These are phyloP conservation scores for Idaea straminata DNA, from an alignment of 2,888 invertebrate genomes.

Conservation along the genomic window DNA sequence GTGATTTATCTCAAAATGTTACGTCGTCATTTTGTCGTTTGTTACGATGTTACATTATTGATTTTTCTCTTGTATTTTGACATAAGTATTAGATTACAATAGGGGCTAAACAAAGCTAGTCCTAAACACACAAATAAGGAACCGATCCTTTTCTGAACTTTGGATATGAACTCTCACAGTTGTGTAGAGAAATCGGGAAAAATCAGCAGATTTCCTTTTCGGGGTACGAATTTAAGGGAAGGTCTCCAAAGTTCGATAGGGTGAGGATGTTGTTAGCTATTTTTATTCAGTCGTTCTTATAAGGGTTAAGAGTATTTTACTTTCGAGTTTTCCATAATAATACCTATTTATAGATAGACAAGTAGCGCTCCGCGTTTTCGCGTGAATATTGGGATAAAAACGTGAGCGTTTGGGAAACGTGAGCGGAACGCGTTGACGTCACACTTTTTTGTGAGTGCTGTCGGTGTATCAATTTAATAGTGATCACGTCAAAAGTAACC, in stretches of 20 bases:
- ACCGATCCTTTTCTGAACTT: not conserved
- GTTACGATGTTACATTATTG: no score
- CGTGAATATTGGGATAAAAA: no score
- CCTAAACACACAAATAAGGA: not conserved
- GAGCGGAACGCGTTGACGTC: no score
- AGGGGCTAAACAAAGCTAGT: not conserved
- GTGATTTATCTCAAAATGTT: no score
- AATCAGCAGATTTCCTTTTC: not conserved
- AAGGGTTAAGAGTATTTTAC: not conserved
- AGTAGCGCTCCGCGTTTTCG: no score
- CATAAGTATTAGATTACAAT: not conserved
- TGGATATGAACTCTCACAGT: not conserved
- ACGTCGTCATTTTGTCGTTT: no score
- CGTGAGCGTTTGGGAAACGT: no score
- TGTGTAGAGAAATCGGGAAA: not conserved
- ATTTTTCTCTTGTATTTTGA: not conserved
- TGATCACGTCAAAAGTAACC: no score
- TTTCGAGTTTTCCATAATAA: no score
- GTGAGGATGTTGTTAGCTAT: not conserved
- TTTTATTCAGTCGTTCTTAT: not conserved
- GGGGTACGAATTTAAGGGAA: not conserved
- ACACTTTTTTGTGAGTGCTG: no score
- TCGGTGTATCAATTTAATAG: no score
- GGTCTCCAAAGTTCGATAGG: not conserved
- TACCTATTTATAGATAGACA: no score